Conservation (phyloP, 2,797 vertebrate species). For the Botia kubotai region DNA sequence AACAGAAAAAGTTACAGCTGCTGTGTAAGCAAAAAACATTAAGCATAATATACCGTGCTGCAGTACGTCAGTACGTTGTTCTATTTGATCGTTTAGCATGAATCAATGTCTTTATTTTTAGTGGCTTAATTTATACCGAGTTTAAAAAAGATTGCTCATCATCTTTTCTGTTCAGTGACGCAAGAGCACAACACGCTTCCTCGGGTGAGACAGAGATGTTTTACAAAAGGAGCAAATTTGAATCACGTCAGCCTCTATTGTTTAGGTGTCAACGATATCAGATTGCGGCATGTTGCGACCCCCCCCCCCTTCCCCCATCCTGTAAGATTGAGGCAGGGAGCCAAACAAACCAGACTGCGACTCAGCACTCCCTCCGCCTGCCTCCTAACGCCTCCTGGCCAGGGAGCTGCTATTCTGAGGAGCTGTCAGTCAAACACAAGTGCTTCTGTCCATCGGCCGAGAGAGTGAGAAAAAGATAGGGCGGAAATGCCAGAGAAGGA, state of each 20-base stretch:
- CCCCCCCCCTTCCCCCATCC: conserved; percentile 38
- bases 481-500: conserved; percentile 43
- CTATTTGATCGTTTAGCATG: background rate
- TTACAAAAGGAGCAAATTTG: conserved; percentile 35
- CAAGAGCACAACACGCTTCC: conserved; percentile 15
- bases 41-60: background rate
- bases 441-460: conserved; percentile 61
- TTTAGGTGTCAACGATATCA: conserved; percentile 43
- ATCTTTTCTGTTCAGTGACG: conserved; percentile 24
- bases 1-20: background rate
- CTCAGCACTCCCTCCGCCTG: conserved; percentile 66
- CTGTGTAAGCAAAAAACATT: background rate
- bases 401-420: conserved; percentile 72
- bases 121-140: conserved; percentile 11
- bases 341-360: conserved; percentile 73
- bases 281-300: conserved; percentile 46
- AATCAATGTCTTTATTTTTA: conserved; percentile 24
- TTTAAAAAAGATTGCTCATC: conserved; percentile 1
- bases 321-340: conserved; percentile 59
- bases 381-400: conserved; percentile 71
- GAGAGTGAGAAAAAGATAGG: conserved; percentile 62
- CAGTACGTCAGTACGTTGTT: background rate
- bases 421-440: conserved; percentile 75
- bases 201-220: conserved; percentile 20
- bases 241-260: conserved; percentile 36